Evolutionary conservation across 2,113 vertebrate species (phyloP).

Genomic region (Clarias magur): DNA sequence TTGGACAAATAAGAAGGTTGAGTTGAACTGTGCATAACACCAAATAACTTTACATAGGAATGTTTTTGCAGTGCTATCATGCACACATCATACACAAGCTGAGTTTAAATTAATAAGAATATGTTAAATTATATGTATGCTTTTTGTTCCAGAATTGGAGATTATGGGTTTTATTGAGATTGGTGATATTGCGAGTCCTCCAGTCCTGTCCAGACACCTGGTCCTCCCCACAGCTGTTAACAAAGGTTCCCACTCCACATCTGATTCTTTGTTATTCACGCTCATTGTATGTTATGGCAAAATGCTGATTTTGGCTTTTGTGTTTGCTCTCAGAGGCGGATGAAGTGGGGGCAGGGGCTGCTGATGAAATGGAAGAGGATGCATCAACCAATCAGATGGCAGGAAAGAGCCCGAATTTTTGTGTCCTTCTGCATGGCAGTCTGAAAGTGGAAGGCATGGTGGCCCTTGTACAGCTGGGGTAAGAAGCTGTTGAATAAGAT

Average conservation of each 20-base stretch:
- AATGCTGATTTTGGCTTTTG: neutral
- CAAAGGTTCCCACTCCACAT: slow-evolving; percentile 78
- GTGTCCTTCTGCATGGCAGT: slow-evolving; percentile 94
- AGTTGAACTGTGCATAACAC: too few species aligned
- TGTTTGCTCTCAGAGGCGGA: slow-evolving; percentile 82
- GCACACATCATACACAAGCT: neutral
- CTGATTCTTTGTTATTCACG: slow-evolving; percentile 33
- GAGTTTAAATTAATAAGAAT: neutral
- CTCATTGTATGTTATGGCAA: neutral
- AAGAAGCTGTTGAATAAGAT: slow-evolving; percentile 56
- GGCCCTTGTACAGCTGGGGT: slow-evolving; percentile 95
- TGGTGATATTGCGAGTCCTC: slow-evolving; percentile 94
- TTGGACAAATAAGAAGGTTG: too few species aligned
- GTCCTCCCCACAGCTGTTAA: slow-evolving; percentile 94
- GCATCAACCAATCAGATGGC: slow-evolving; percentile 94
- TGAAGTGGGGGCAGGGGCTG: slow-evolving; percentile 88
- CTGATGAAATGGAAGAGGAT: slow-evolving; percentile 93
- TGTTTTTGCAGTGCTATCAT: neutral
- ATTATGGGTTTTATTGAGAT: slow-evolving; percentile 98
- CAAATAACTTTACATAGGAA: too few species aligned
- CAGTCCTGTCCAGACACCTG: slow-evolving; percentile 93
- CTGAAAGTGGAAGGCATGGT: slow-evolving; percentile 99
- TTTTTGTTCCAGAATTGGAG: slow-evolving; percentile 83
- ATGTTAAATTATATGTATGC: slow-evolving; percentile 8
- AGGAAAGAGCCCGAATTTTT: slow-evolving; percentile 97